Evolutionary conservation across 2,797 vertebrate genomes (phyloP).

Genomic region (Poeciliopsis paucimaculata): DNA sequence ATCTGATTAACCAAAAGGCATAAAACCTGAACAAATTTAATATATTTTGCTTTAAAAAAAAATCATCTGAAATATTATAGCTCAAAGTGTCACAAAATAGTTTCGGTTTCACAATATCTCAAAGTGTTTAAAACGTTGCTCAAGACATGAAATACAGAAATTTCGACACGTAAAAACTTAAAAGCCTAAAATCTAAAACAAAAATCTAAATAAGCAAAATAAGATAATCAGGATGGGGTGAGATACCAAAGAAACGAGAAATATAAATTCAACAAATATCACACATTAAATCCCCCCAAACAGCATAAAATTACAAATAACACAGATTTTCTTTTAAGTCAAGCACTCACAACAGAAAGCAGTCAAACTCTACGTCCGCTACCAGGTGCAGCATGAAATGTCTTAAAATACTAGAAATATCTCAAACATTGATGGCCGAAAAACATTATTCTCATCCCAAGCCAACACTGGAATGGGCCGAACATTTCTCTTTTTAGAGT

Average conservation of each 20-base stretch:
- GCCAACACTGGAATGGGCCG: background rate
- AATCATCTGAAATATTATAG: slow-evolving; percentile 2
- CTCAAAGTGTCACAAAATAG: slow-evolving; percentile 5
- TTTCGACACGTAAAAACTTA: slow-evolving; percentile 1
- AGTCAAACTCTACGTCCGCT: slow-evolving; percentile 5
- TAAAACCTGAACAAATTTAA: background rate
- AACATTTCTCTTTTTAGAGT: background rate
- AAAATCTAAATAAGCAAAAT: slow-evolving; percentile 4
- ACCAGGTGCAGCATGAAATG: slow-evolving; percentile 25
- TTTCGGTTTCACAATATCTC: slow-evolving; percentile 1
- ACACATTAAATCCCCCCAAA: slow-evolving; percentile 21
- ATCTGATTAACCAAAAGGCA: background rate
- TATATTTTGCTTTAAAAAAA: background rate
- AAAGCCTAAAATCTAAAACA: slow-evolving; percentile 4
- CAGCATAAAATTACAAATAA: slow-evolving; percentile 16
- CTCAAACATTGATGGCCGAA: background rate
- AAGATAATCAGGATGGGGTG: background rate
- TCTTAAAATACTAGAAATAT: slow-evolving; percentile 23
- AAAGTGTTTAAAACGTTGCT: slow-evolving; percentile 3
- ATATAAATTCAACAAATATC: background rate
- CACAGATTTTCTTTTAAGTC: background rate
- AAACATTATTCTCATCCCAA: background rate
- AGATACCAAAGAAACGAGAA: background rate
- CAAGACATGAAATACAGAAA: slow-evolving; percentile 18
- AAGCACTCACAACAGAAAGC: slow-evolving; percentile 18